These are phyloP conservation scores for Dynastes grantii DNA, from an alignment of 2,888 invertebrate species.

Conservation along the genomic window DNA sequence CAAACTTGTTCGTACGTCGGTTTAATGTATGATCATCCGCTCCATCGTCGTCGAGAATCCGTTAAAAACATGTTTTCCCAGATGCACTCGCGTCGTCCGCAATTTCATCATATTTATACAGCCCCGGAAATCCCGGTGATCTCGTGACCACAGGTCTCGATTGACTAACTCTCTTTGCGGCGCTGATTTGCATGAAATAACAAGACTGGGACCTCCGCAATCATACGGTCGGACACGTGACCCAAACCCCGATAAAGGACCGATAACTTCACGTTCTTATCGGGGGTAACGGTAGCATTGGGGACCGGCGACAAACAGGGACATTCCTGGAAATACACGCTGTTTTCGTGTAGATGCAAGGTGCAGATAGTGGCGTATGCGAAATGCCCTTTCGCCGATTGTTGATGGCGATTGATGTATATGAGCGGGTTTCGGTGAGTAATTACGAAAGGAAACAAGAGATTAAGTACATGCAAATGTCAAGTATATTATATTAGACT, in stretches of 20 bases:
- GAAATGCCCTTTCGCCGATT: conserved; percentile 52
- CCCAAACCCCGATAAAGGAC: conserved; percentile 62
- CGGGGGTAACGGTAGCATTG: conserved; percentile 27
- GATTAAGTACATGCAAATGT: conserved; percentile 26
- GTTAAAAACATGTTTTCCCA: conserved; percentile 40
- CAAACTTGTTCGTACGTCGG: conserved; percentile 31
- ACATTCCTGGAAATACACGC: conserved; percentile 60
- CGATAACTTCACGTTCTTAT: conserved; percentile 57
- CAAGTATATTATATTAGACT: neutral
- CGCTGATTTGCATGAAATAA: conserved; percentile 66
- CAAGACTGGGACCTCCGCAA: conserved; percentile 61
- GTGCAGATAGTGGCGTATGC: conserved; percentile 58
- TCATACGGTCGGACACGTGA: conserved; percentile 62
- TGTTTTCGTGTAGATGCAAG: conserved; percentile 59
- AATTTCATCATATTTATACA: conserved; percentile 44
- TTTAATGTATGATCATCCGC: conserved; percentile 29
- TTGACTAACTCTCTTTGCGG: conserved; percentile 56
- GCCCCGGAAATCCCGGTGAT: conserved; percentile 40
- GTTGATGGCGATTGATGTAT: conserved; percentile 6
- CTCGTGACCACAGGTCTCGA: conserved; percentile 60
- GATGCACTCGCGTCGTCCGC: conserved; percentile 37
- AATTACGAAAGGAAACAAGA: neutral
- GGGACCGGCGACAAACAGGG: conserved; percentile 6
- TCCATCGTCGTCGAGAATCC: conserved; percentile 23
- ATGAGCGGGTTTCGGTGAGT: conserved; percentile 4